Evolutionary conservation across 2,888 invertebrate species (phyloP).

Genomic region (Teleiodes luculella): DNA sequence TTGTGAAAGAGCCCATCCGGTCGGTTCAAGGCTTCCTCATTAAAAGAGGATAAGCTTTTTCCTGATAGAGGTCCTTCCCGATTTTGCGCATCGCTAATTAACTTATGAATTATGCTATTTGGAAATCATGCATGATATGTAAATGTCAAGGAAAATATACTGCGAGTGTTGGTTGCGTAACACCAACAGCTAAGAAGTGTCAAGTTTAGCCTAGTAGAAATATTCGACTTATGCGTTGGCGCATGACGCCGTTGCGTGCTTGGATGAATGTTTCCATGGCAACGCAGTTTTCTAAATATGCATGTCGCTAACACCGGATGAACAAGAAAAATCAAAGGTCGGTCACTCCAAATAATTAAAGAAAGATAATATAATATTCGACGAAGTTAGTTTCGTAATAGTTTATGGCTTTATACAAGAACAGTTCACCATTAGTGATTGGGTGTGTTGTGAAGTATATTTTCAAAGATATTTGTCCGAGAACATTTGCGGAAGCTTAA

Average conservation of each 20-base stretch:
- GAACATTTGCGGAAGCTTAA: neutral
- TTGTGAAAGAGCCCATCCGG: neutral
- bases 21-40: neutral
- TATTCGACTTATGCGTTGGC: constrained; percentile 34
- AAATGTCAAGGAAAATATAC: neutral
- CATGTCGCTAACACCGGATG: constrained; percentile 29
- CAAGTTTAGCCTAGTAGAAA: neutral
- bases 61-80: neutral
- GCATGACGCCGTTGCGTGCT: constrained; percentile 55
- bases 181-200: neutral
- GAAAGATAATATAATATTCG: neutral
- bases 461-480: neutral
- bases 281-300: constrained; percentile 46
- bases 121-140: neutral
- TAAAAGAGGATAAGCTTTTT: neutral
- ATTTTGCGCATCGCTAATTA: neutral
- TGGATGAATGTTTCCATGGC: constrained; percentile 44
- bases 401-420: neutral
- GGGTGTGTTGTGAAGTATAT: neutral
- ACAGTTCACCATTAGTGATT: too few species aligned
- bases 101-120: neutral
- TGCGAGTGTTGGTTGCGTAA: neutral
- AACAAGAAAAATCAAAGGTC: constrained; percentile 27
- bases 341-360: constrained; percentile 21
- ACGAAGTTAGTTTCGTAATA: neutral